Evolutionary conservation across 64 coral and sea anemone genomes (phyloP), one percentile per base, ranked within the genome.

Genomic region (Porites australiensis): DNA sequence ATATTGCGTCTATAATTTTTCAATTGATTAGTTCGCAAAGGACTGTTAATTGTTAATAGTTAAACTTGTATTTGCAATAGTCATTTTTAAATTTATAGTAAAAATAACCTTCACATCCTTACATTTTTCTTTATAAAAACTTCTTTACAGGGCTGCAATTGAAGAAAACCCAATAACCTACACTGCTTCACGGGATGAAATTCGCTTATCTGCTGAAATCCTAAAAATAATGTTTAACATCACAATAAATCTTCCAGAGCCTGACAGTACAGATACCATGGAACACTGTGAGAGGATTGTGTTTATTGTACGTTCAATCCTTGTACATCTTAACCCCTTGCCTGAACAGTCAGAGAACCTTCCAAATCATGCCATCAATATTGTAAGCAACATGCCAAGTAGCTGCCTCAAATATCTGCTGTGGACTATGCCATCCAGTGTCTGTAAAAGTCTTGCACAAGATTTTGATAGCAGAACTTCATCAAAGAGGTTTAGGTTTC

Each of bases 211-310:
- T 58, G 91, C 78, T 68, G 98, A 99, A 80, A 99, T 96, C 70
- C 68, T 99, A n/a, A 99, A 99, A 88, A 90, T 81, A 6, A 66
- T 99, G 72, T 99, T 99, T 77, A 99, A 99, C 73, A 75, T 99
- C 9, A 96, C 98, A 48, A 89, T 99, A n/a, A 92, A 89, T n/a
- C 44, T 99, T 2, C 92, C 77, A 85, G 93, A 88, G 19, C 81
- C 93, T 19, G 75, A 86, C 11, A 89, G 90, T 8, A 87, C 90
- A 18, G 91, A 96, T 67, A 96, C 92, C 12, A 59, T 69, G 65
- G 94, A 96, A 89, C 94, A 96, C 44, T 96, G 90, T 75, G 81
- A 99, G n/a, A 95, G 89, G 48, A 79, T 99, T 50, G 86, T 89
- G 70, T 83, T 96, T 44, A 92, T 96, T 61, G 71, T 89, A 43